Conservation (phyloP, 2,797 vertebrate genomes). For the Antrozous pallidus region DNA sequence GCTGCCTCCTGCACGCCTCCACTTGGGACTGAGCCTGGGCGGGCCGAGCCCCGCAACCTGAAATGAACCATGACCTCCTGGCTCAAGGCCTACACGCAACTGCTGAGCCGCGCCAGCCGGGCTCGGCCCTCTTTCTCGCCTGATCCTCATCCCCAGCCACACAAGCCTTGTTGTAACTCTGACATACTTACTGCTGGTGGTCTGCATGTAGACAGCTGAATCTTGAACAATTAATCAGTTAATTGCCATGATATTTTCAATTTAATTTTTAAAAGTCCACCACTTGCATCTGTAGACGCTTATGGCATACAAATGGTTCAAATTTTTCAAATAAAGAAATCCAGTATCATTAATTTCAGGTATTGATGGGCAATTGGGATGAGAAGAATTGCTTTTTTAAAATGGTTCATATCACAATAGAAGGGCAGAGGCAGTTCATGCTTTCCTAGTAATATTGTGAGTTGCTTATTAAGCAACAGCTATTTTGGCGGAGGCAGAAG, state of each 20-base stretch:
- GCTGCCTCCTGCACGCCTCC: too few species aligned
- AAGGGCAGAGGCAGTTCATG: background rate
- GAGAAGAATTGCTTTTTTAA: background rate
- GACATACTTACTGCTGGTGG: background rate
- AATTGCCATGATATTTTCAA: too few species aligned
- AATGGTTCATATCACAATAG: background rate
- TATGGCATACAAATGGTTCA: background rate
- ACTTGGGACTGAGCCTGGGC: too few species aligned
- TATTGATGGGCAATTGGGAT: background rate
- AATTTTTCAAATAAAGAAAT: background rate
- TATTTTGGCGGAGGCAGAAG: background rate
- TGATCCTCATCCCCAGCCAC: background rate
- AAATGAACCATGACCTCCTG: too few species aligned
- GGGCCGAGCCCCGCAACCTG: too few species aligned
- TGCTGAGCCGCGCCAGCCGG: too few species aligned
- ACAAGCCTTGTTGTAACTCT: background rate
- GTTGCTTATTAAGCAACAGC: constrained; percentile 1
- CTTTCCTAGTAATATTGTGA: background rate
- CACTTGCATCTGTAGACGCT: too few species aligned
- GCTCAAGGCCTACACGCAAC: too few species aligned
- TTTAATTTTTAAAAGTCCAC: too few species aligned
- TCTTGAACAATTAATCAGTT: background rate
- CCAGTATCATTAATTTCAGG: background rate
- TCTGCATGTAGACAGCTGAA: background rate
- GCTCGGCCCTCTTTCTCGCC: background rate